These are phyloP conservation scores for Bucco capensis DNA, from an alignment of 2,113 vertebrate genomes.

Conservation along the genomic window DNA sequence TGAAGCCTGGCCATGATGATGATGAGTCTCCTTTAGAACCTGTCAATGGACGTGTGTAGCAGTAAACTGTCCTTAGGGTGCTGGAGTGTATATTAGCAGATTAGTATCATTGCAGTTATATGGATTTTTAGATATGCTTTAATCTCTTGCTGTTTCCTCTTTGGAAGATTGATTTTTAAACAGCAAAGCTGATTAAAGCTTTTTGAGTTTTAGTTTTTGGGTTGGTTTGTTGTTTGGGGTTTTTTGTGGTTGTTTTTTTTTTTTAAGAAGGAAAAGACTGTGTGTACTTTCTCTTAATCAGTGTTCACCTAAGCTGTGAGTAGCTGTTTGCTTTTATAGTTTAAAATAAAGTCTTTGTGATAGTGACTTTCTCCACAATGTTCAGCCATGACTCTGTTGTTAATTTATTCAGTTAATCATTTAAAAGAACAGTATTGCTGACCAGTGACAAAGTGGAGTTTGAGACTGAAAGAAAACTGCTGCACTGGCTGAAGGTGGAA, in stretches of 20 bases:
- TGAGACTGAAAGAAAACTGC: constrained; percentile 1
- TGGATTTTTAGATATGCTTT: constrained; percentile 22
- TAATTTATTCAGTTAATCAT: constrained; percentile 36
- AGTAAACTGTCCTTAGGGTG: background rate
- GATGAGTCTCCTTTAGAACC: background rate
- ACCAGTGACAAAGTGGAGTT: background rate
- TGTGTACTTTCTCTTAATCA: background rate
- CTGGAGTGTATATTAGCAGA: background rate
- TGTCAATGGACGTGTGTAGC: background rate
- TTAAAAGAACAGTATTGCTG: background rate
- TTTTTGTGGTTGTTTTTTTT: too few relatives aligned
- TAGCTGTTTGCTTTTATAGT: background rate
- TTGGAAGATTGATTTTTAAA: background rate
- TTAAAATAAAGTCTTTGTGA: constrained; percentile 7
- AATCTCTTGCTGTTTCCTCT: background rate
- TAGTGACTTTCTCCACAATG: background rate
- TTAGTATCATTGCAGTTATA: background rate
- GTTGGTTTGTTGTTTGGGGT: too few relatives aligned
- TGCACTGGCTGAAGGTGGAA: background rate
- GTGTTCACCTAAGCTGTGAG: background rate
- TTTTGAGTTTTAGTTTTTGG: background rate
- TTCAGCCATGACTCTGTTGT: background rate
- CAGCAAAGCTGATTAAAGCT: constrained; percentile 20
- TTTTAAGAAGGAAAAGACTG: background rate
- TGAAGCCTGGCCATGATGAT: too few relatives aligned